Base-by-base conservation (phyloP, 2,888 invertebrate genomes). In the Aricia artaxerxes region DNA sequence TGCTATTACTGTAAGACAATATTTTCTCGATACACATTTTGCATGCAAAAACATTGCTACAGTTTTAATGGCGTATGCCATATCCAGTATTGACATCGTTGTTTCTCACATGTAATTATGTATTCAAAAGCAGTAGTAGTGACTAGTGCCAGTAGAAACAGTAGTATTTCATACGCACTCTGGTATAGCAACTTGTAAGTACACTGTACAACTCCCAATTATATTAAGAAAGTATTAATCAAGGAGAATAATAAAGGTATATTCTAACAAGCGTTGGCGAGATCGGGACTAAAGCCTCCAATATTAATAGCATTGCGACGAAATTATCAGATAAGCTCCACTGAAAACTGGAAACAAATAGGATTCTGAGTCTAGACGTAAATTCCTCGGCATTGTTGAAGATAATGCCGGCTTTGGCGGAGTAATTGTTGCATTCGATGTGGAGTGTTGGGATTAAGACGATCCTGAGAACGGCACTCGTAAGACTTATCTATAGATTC, bases 361-460 rank as follows among this genome's bases (percentile, higher is more conserved):
- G 44, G 73, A 73, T 73, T 73, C 40, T 40, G 24, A 73, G 40
- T 44, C n/a, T 73, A 44, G n/a, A 40, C 40, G 44, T 73, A 44
- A 73, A 73, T 40, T 73, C 24, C 73, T 40, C n/a, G 7, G 73
- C 44, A 73, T 73, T 73, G 73, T 73, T 44, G 9, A n/a, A 40
- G 73, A 73, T 73, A 73, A 73, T 73, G 73, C 44, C 73, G 38
- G 40, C n/a, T 73, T 40, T 73, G 38, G n/a, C 44, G 40, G 9
- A 73, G 73, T 73, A 73, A 73, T 73, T 73, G 44, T 73, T 44
- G 44, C 73, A 31, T 44, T 31, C 1, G 31, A 69, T 69, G 35
- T 69, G 69, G 69, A 69, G 69, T 69, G 73, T 73, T 44, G 24
- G 73, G 73, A 73, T 44, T 73, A 73, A 73, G 44, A 3, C 4